Evolutionary conservation across 1,140 invertebrate species (phyloP).

Genomic region (Drosophila pseudoananassae): DNA sequence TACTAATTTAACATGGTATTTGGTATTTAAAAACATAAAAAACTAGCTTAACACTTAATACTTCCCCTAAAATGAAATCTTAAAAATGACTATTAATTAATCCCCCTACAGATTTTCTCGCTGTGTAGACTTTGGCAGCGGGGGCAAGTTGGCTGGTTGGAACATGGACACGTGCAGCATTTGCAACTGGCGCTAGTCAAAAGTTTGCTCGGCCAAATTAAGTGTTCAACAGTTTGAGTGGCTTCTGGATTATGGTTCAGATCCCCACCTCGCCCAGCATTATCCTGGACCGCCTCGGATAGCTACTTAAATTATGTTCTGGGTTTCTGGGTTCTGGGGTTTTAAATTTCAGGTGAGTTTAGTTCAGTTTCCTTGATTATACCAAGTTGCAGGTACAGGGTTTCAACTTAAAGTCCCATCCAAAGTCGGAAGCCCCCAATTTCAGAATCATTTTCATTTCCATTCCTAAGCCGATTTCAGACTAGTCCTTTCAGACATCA

Average conservation of each 20-base stretch:
- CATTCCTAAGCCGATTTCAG: constrained; percentile 50
- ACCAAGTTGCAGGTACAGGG: constrained; percentile 3
- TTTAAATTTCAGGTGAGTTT: constrained; percentile 30
- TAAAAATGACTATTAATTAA: too few species aligned
- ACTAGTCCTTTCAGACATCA: constrained; percentile 7
- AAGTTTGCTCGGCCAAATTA: constrained; percentile 64
- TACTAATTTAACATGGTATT: too few species aligned
- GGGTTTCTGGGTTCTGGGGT: constrained; percentile 1
- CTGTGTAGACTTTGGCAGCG: constrained; percentile 8
- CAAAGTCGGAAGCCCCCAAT: background rate
- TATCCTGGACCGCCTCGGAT: background rate
- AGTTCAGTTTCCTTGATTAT: background rate
- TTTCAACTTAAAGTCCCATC: constrained; percentile 10
- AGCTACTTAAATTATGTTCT: constrained; percentile 43
- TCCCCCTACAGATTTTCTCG: background rate
- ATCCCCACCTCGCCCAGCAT: background rate
- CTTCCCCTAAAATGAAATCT: too few species aligned
- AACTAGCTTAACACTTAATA: too few species aligned
- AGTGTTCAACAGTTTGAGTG: constrained; percentile 58
- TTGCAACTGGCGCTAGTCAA: constrained; percentile 57
- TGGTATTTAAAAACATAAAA: too few species aligned
- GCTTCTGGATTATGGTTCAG: constrained; percentile 47
- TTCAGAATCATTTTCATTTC: background rate
- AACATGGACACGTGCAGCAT: constrained; percentile 50
- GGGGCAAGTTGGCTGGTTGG: background rate